Percentiles rank a stretch among this genome's conserved stretches.
phyloP scores from a whole-genome alignment of 1,140 invertebrate genomes.

The Aleiodes sp. region DNA sequence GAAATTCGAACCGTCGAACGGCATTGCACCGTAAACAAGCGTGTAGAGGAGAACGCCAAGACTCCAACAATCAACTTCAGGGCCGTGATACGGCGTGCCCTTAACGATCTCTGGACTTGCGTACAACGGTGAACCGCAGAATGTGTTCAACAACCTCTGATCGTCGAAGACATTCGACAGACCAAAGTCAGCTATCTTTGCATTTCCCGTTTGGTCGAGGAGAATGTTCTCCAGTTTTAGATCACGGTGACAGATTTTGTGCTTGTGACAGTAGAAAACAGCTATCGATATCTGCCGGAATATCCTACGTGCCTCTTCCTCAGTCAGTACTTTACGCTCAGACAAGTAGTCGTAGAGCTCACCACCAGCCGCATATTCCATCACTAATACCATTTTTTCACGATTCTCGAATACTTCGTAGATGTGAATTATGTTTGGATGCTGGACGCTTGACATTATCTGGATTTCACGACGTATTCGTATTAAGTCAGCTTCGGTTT shows the following conservation, averaged over 20 bases:
- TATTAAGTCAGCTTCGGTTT: conserved; percentile 95
- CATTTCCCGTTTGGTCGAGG: conserved; percentile 93
- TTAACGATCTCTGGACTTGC: conserved; percentile 99
- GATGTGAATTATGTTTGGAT: conserved; percentile 99
- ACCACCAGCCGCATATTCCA: conserved; percentile 98
- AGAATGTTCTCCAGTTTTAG: conserved; percentile 99
- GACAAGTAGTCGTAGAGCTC: conserved; percentile 99
- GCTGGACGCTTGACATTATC: conserved; percentile 97
- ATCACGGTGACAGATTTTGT: conserved; percentile 97
- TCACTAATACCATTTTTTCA: conserved; percentile 98
- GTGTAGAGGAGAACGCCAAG: conserved; percentile 97
- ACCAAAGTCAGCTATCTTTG: conserved; percentile 99
- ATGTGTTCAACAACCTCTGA: conserved; percentile 87
- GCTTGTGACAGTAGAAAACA: conserved; percentile 98
- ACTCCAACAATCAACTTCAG: conserved; percentile 96
- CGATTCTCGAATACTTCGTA: conserved; percentile 99
- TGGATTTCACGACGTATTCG: conserved; percentile 96
- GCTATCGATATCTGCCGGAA: conserved; percentile 98
- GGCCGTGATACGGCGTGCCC: conserved; percentile 97
- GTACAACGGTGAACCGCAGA: conserved; percentile 97
- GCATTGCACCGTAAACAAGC: conserved; percentile 99
- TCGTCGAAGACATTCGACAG: conserved; percentile 98
- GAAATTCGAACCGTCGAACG: conserved; percentile 98
- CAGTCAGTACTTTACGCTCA: conserved; percentile 87
- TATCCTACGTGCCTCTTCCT: conserved; percentile 93